Evolutionary conservation across 2,113 vertebrate species (phyloP).

Genomic region (Bagarius yarrelli): DNA sequence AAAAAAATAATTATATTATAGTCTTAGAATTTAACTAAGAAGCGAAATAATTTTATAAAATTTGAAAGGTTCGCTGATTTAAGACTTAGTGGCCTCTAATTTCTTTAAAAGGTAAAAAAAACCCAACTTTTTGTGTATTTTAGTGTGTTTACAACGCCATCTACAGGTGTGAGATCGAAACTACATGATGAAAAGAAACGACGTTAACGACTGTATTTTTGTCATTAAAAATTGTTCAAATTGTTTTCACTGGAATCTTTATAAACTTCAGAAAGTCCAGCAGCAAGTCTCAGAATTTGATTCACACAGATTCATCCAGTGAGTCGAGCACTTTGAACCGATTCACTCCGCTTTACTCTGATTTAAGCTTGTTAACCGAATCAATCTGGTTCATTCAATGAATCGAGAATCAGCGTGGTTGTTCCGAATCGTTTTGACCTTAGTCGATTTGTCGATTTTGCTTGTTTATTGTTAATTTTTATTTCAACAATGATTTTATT

Average conservation of each 20-base stretch:
- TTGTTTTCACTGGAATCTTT: too few relatives aligned
- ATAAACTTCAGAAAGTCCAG: neutral
- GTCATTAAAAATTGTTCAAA: too few relatives aligned
- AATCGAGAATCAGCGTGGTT: neutral
- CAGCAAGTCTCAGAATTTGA: too few relatives aligned
- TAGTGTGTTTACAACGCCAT: neutral
- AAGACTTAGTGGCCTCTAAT: too few relatives aligned
- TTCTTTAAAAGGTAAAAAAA: too few relatives aligned
- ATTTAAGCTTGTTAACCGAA: too few relatives aligned
- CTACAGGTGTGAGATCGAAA: neutral
- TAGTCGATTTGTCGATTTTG: neutral
- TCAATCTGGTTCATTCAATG: neutral
- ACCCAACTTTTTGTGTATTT: neutral
- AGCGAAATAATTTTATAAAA: too few relatives aligned
- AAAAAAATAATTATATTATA: neutral
- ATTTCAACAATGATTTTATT: neutral
- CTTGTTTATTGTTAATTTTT: neutral
- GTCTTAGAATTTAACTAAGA: neutral
- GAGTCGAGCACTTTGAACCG: too few relatives aligned
- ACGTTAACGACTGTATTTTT: neutral
- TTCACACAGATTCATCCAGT: too few relatives aligned
- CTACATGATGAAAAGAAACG: too few relatives aligned
- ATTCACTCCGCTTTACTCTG: neutral
- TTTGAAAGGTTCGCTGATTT: too few relatives aligned
- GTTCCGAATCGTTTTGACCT: neutral